Base-by-base conservation (phyloP, 2,888 invertebrate genomes). In the Epirrhoe alternata region DNA sequence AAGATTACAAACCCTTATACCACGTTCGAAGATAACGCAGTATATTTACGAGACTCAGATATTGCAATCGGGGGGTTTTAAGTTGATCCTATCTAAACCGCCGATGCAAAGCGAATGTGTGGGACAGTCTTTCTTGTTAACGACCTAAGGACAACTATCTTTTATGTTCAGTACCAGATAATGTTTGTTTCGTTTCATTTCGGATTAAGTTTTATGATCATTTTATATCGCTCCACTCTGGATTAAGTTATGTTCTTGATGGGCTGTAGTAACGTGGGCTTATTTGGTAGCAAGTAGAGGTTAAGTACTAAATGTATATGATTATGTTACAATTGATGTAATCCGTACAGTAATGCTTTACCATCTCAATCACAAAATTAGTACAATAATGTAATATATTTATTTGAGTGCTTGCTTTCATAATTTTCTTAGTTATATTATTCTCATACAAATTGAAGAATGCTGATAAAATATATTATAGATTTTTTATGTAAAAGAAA, bases 121-220 rank as follows among this genome's bases (percentile, higher is more conserved):
- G 82, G 83, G 85, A 83, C 82, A 83, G 84, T 78, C 84, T 84
- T 86, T 85, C 86, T 85, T 84, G 86, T 86, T 86, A 86, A 86
- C 84, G 84, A 80, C 78, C 74, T 64, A 69, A 76, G 76, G 78
- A 85, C 85, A 85, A 83, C 79, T 80, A 83, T 82, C 83, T 83
- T 81, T 83, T 82, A 84, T 78, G 84, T 83, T 77, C 77, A 78
- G 77, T 77, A 72, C 74, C 61, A 72, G 81, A 82, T 82, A 82
- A 72, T 72, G 71, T 74, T 75, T 71, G 71, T 74, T 73, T 69
- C 64, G 65, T 72, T 75, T 72, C 69, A 72, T 71, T 74, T 72
- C 63, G 71, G 71, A 67, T 71, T 74, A 61, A 71, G 67, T 66
- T 74, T 74, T 71, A 72, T 65, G 69, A 59, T 54, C 63, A 59